Conservation (phyloP, 2,113 vertebrate genomes). For the Pseudorasbora parva region DNA sequence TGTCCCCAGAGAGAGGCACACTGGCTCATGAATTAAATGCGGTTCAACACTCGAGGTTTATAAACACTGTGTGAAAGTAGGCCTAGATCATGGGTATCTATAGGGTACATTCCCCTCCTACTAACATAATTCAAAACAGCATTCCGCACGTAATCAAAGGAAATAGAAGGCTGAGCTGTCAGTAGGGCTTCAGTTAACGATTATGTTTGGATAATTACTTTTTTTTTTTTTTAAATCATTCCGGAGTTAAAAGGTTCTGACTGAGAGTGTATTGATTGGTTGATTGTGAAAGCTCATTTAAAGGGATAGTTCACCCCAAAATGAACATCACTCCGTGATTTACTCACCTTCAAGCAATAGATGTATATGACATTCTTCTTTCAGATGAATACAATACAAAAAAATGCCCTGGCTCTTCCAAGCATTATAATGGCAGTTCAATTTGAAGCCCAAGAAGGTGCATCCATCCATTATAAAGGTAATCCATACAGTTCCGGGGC, state of each 20-base stretch:
- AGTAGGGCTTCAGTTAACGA: not conserved
- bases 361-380: too few species aligned
- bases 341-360: too few species aligned
- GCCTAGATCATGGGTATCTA: not conserved
- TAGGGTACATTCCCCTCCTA: slow-evolving; percentile 26
- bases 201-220: not conserved
- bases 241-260: not conserved
- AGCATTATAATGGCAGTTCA: too few species aligned
- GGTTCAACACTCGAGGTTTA: slow-evolving; percentile 69
- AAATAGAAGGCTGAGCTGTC: not conserved
- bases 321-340: too few species aligned
- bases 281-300: not conserved
- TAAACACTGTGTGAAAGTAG: slow-evolving; percentile 28
- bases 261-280: slow-evolving; percentile 1
- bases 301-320: too few species aligned
- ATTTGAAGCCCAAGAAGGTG: too few species aligned
- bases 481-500: too few species aligned
- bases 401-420: too few species aligned
- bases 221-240: too few species aligned
- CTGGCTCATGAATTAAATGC: slow-evolving; percentile 81
- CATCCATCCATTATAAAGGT: too few species aligned
- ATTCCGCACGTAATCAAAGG: not conserved
- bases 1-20: slow-evolving; percentile 79
- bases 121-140: not conserved
- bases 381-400: too few species aligned